These are phyloP conservation scores for Anastrepha ludens DNA, from an alignment of 1,140 invertebrate species.

Conservation along the genomic window DNA sequence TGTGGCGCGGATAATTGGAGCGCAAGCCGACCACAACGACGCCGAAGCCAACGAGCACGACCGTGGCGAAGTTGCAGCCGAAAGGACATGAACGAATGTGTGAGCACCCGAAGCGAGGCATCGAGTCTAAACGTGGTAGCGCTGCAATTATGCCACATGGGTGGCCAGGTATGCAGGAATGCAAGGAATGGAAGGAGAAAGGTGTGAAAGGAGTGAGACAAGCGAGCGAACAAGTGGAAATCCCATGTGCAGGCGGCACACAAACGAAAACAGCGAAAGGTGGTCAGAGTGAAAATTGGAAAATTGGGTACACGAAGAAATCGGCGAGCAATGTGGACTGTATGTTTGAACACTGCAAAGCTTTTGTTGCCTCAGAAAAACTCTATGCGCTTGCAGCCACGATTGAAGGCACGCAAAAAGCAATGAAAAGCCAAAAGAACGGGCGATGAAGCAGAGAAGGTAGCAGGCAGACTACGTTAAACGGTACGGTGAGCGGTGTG, in stretches of 20 bases:
- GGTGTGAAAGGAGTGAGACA: background rate
- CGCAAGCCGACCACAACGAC: constrained; percentile 24
- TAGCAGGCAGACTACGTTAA: too few relatives aligned
- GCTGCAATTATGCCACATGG: constrained; percentile 3
- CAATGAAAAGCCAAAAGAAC: background rate
- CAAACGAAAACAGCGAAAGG: background rate
- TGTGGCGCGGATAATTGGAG: constrained; percentile 7
- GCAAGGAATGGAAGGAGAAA: background rate
- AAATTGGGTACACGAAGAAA: background rate
- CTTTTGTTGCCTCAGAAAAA: background rate
- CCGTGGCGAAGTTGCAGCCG: constrained; percentile 1
- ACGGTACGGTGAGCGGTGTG: background rate
- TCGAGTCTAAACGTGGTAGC: background rate
- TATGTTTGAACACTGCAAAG: background rate
- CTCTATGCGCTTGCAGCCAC: background rate
- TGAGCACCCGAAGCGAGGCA: background rate
- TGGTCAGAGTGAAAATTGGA: background rate
- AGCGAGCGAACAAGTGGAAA: background rate
- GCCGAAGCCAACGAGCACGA: background rate
- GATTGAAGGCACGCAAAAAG: background rate
- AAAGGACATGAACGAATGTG: constrained; percentile 3
- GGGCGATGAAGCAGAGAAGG: background rate
- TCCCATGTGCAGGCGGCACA: background rate
- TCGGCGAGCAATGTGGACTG: background rate
- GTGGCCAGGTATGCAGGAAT: background rate